phyloP scores from a whole-genome alignment of 2,113 vertebrate genomes.

The Abramis brama region DNA sequence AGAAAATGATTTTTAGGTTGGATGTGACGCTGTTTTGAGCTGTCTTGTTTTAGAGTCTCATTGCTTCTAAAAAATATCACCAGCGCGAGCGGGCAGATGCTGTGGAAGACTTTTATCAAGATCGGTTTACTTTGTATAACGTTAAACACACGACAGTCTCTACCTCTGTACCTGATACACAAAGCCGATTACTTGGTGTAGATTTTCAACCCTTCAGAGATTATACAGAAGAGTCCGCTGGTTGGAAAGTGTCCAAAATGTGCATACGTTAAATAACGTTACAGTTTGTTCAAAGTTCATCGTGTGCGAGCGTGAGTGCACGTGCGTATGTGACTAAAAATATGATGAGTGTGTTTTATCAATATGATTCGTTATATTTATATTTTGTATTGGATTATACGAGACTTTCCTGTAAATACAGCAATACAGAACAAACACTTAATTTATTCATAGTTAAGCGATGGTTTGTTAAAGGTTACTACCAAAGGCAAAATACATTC shows the following conservation, averaged over 20 bases:
- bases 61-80: neutral
- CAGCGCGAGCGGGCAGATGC: neutral
- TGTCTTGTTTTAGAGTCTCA: neutral
- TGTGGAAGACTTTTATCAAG: neutral
- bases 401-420: conserved; percentile 46
- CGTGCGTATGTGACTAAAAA: neutral
- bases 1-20: neutral
- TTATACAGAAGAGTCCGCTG: conserved; percentile 18
- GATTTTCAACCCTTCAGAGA: conserved; percentile 30
- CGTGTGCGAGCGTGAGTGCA: neutral
- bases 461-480: neutral
- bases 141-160: conserved; percentile 38
- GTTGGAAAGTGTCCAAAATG: conserved; percentile 27
- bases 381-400: conserved; percentile 29
- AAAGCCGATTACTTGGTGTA: conserved; percentile 50
- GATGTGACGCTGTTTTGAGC: neutral
- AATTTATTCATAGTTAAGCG: conserved; percentile 49
- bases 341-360: neutral
- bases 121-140: conserved; percentile 25
- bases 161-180: conserved; percentile 49
- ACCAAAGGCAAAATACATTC: neutral
- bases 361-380: conserved; percentile 16
- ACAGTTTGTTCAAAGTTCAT: neutral
- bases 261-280: conserved; percentile 2
- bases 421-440: conserved; percentile 29